Evolutionary conservation across 2,888 invertebrate species (phyloP), one percentile per base, ranked within the genome.

Genomic region (Eupithecia insigniata): DNA sequence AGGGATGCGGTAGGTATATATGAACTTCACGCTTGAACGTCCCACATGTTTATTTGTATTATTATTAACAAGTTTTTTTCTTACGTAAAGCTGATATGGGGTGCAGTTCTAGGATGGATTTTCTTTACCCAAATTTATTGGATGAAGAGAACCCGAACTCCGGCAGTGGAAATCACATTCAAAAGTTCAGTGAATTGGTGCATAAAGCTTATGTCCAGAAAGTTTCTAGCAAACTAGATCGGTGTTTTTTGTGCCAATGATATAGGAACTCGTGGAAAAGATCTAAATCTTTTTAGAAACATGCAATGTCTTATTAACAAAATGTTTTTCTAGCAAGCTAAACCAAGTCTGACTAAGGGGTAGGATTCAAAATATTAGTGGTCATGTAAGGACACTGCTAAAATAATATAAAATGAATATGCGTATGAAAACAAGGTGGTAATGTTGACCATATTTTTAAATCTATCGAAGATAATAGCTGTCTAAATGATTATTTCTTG

Each of bases 331-430:
- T n/a, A 46, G n/a, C 22, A 8, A 22, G 46, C 46, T 22, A 10
- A 51, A 51, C 46, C 46, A n/a, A 46, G 46, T 51, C 22, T 55
- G 55, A 55, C n/a, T 26, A 55, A 26, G 55, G 55, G 26, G 14
- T 55, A 55, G 26, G 55, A 26, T 55, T 26, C 14, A 71, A 72
- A 67, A 46, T 62, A 69, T 71, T 22, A 16, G 70, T 66, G 66
- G 64, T 64, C 51, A 74, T 76, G 73, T 66, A 74, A 70, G 75
- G 78, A 76, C 75, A 76, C 75, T 75, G 85, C 85, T 85, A 82
- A 85, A 84, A 71, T 78, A 84, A 81, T 68, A 80, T 81, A 84
- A 84, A 76, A 84, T 84, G 83, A 78, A 67, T 64, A 81, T 84
- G 85, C 79, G 71, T 71, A 78, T 81, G 78, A 80, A 73, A 79